phyloP scores from a whole-genome alignment of 2,888 invertebrate species.

The Cataglyphis albicans region DNA sequence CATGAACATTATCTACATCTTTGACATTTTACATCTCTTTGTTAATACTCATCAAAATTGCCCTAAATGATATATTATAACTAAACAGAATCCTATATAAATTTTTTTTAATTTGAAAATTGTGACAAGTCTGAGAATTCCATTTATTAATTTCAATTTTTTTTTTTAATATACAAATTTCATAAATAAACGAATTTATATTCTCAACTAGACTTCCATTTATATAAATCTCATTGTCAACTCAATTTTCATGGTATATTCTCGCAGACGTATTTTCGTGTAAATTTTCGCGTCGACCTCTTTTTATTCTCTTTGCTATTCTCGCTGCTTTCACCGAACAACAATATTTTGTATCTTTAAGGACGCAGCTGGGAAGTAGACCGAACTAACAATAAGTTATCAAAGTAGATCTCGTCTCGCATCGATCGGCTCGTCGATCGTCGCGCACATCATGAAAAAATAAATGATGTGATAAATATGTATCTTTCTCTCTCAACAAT shows the following conservation, averaged over 20 bases:
- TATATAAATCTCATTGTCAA: neutral
- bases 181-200: constrained; percentile 1
- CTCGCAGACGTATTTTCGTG: neutral
- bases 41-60: constrained; percentile 22
- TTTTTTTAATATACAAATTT: neutral
- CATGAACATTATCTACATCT: constrained; percentile 44
- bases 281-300: neutral
- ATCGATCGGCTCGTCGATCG: constrained; percentile 54
- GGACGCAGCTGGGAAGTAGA: constrained; percentile 35
- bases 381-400: constrained; percentile 30
- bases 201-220: neutral
- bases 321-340: neutral
- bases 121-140: neutral
- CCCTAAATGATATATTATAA: neutral
- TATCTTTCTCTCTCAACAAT: constrained; percentile 35
- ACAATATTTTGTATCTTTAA: constrained; percentile 13
- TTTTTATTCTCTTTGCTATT: neutral
- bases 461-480: constrained; percentile 68
- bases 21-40: constrained; percentile 49
- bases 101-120: neutral
- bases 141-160: neutral
- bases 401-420: constrained; percentile 40
- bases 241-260: neutral
- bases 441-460: constrained; percentile 61
- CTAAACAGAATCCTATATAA: neutral